phyloP scores from a whole-genome alignment of 1,140 invertebrate genomes.

The Copidosoma floridanum region DNA sequence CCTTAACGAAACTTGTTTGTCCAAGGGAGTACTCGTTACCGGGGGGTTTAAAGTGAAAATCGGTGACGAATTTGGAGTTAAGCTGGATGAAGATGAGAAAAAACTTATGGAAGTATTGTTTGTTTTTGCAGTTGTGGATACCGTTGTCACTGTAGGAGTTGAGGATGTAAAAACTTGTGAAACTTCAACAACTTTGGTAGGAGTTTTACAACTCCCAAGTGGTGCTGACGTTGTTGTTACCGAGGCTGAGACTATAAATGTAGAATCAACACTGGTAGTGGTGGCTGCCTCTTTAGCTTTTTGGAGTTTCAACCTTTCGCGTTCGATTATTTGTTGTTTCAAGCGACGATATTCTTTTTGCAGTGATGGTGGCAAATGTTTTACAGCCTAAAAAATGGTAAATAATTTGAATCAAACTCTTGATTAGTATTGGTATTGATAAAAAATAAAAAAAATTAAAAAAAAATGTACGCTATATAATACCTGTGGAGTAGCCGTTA shows the following conservation, averaged over 20 bases:
- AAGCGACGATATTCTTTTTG: slow-evolving; percentile 54
- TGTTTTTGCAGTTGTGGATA: neutral
- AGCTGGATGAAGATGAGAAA: neutral
- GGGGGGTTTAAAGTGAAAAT: no score
- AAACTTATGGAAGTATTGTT: neutral
- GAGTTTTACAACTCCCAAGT: no score
- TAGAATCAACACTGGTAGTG: neutral
- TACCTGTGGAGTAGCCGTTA: neutral
- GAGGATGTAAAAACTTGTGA: no score
- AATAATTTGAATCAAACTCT: neutral
- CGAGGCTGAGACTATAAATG: no score
- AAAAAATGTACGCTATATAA: neutral
- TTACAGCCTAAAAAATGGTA: slow-evolving; percentile 48
- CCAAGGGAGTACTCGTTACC: no score
- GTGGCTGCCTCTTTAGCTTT: slow-evolving; percentile 1
- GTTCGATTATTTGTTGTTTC: slow-evolving; percentile 45
- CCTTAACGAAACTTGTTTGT: no score
- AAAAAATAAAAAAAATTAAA: neutral
- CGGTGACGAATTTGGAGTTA: neutral
- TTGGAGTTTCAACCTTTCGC: neutral
- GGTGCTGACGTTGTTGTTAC: no score
- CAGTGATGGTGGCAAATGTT: slow-evolving; percentile 48
- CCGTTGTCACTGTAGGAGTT: neutral
- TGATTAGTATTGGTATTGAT: neutral
- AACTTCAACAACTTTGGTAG: no score